phyloP scores from a whole-genome alignment of 2,113 vertebrate species.

The Theristicus caerulescens region DNA sequence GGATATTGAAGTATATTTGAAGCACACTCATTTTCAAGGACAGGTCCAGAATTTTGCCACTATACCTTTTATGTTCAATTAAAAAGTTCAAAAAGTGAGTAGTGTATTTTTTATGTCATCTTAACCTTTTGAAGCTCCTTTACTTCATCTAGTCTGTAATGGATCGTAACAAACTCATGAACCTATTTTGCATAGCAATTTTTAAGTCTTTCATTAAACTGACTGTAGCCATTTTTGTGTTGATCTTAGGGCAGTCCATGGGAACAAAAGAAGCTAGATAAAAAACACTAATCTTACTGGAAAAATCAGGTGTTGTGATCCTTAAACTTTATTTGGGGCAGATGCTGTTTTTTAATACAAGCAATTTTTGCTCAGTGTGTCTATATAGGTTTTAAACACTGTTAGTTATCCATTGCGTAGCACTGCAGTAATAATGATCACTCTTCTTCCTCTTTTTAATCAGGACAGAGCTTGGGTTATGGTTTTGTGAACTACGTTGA shows the following conservation, averaged over 20 bases:
- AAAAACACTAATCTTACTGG: background rate
- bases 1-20: background rate
- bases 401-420: background rate
- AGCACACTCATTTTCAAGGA: background rate
- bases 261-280: background rate
- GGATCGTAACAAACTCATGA: background rate
- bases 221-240: background rate
- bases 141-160: background rate
- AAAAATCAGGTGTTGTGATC: background rate
- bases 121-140: background rate
- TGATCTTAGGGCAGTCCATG: background rate
- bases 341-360: background rate
- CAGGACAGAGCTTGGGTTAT: constrained; percentile 97
- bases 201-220: background rate
- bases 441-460: constrained; percentile 19
- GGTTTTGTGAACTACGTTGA: constrained; percentile 99
- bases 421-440: background rate
- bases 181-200: background rate
- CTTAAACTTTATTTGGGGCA: background rate
- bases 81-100: background rate
- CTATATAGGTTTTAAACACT: background rate
- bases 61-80: background rate
- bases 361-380: background rate
- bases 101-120: background rate
- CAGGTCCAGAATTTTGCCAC: background rate